Conservation (phyloP, 2,888 invertebrate species). For the Thecophora atra region DNA sequence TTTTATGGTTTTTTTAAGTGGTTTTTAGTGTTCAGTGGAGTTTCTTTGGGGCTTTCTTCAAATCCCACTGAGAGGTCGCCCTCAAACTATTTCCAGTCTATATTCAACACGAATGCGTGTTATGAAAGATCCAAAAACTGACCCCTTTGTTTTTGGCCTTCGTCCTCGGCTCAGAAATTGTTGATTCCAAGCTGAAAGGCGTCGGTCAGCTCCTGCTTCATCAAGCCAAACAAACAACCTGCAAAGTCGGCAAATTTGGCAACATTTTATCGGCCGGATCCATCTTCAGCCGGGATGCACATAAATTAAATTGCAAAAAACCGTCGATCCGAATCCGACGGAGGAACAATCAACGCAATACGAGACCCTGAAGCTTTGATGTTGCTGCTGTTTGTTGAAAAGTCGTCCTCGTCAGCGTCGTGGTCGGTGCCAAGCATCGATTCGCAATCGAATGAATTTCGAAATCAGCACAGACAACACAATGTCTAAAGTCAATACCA, state of each 20-base stretch:
- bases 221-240: slow-evolving; percentile 16
- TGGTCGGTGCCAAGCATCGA: slow-evolving; percentile 11
- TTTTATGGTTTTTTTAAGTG: too few relatives aligned
- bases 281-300: slow-evolving; percentile 21
- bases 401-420: neutral
- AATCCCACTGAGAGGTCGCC: neutral
- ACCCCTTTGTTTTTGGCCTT: neutral
- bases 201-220: neutral
- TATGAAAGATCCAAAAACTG: neutral
- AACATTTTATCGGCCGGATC: slow-evolving; percentile 26
- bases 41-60: neutral
- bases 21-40: neutral
- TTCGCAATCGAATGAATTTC: slow-evolving; percentile 15
- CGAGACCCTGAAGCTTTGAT: slow-evolving; percentile 8
- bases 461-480: slow-evolving; percentile 18
- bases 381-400: neutral
- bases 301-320: slow-evolving; percentile 23
- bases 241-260: slow-evolving; percentile 10
- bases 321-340: neutral
- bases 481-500: neutral
- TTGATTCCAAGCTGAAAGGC: slow-evolving; percentile 2
- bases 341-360: slow-evolving; percentile 22
- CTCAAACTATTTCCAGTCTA: too few relatives aligned
- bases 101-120: neutral
- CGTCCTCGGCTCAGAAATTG: neutral